Conservation (phyloP, 2,797 vertebrate species). For the Phoxinus dragarum region DNA sequence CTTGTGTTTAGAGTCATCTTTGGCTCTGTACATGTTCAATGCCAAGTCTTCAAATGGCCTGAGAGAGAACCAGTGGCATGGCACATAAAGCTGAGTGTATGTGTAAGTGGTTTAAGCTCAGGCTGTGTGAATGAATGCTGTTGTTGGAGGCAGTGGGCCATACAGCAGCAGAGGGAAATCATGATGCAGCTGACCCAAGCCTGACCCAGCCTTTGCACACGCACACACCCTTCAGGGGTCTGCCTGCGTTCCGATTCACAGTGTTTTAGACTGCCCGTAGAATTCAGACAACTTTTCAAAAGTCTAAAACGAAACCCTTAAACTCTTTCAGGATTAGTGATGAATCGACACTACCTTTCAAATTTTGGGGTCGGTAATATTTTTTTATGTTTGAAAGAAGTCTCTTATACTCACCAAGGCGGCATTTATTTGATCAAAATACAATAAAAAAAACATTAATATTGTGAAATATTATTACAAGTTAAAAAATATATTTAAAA, state of each 20-base stretch:
- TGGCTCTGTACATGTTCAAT: not conserved
- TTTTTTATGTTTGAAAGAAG: not conserved
- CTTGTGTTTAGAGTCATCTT: constrained; percentile 23
- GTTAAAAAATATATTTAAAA: too few relatives aligned
- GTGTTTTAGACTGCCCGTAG: not conserved
- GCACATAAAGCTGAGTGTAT: constrained; percentile 33
- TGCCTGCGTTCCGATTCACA: not conserved
- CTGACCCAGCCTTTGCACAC: constrained; percentile 30
- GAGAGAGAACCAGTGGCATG: not conserved
- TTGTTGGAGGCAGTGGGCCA: constrained; percentile 55
- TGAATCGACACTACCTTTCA: not conserved
- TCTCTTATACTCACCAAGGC: not conserved
- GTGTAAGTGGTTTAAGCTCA: constrained; percentile 48
- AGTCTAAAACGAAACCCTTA: not conserved
- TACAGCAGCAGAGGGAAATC: constrained; percentile 49
- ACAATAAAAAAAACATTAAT: not conserved
- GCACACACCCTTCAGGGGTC: not conserved
- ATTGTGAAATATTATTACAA: not conserved
- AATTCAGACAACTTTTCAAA: not conserved
- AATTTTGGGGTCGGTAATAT: not conserved
- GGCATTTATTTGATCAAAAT: not conserved
- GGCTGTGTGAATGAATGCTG: constrained; percentile 49
- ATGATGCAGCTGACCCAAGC: constrained; percentile 51
- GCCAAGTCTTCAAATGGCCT: constrained; percentile 27
- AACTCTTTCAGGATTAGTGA: not conserved